Base-by-base conservation (phyloP, 2,113 vertebrate species). In the Butorides virescens region DNA sequence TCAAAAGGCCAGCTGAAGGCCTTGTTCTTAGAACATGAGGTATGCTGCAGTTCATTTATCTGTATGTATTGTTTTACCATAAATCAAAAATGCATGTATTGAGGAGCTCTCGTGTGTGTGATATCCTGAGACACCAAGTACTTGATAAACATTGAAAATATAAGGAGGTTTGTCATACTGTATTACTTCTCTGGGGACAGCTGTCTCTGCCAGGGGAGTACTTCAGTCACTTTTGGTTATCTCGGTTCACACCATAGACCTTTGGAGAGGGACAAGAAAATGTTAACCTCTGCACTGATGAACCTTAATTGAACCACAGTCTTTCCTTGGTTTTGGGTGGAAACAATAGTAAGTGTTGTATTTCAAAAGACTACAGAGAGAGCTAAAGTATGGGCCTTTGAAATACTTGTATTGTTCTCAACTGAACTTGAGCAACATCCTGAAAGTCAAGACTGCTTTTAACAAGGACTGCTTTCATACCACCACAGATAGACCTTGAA, bases 1-100 rank as follows among this genome's bases (percentile, higher is more conserved):
- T 99, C 98, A 25, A 98, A 98, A 94, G 98, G 98, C 66, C 98
- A 99, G 83, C 95, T 98, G 95, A 98, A 99, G 92, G 98, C 98
- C 62, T 97, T 99, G 92, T 99, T 99, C 95, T 96, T 99, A 56
- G 98, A 99, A 92, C 98, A 99, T 80, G 98, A 98, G 98, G 98
- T 99, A 98, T 65, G 97, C 23, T 70, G 53, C 21, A 42, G 44
- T 73, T 87, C 63, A 7, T 59, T 78, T 76, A 32, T 70, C 62
- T 61, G 5, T 55, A 8, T 46, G 2, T 58, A 5, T 17, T 50
- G 20, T 79, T 58, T 36, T 55, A 67, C 55, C 39, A 21, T 73
- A 58, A 78, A 72, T 63, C 30, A 86, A 13, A 80, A 91, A 47
- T 25, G 17, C n/a, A 7, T 15, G 13, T 61, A 2, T 34, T 84